Evolutionary conservation across 2,113 vertebrate species (phyloP).

Genomic region (Poeciliopsis retropinna): DNA sequence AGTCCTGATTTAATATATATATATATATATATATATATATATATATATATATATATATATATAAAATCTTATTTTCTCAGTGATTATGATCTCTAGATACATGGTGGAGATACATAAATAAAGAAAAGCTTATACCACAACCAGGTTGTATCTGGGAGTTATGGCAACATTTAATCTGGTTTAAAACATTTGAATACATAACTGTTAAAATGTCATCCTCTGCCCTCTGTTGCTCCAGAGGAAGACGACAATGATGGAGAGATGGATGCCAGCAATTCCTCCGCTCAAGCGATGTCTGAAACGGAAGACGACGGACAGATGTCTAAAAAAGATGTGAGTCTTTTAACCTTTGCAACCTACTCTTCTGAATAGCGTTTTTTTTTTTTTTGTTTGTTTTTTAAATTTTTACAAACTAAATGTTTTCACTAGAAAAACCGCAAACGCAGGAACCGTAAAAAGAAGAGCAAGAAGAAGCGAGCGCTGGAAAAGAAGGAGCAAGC

Average conservation of each 20-base stretch:
- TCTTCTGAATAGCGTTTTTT: not conserved
- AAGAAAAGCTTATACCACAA: too few relatives aligned
- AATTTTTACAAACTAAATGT: not conserved
- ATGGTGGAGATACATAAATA: too few relatives aligned
- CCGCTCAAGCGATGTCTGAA: conserved; percentile 79
- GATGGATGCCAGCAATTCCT: conserved; percentile 71
- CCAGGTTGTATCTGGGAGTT: too few relatives aligned
- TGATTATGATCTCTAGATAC: too few relatives aligned
- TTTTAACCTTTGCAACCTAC: not conserved
- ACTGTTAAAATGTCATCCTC: not conserved
- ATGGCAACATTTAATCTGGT: too few relatives aligned
- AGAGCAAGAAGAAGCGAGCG: conserved; percentile 81
- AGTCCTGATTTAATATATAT: too few relatives aligned
- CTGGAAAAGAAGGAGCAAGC: conserved; percentile 82
- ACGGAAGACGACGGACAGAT: conserved; percentile 81
- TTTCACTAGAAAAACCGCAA: conserved; percentile 85
- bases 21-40: too few relatives aligned
- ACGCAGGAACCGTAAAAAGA: conserved; percentile 91
- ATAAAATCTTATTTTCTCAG: too few relatives aligned
- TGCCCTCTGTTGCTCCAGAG: conserved; percentile 43
- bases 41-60: too few relatives aligned
- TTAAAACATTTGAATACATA: not conserved
- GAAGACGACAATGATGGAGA: conserved; percentile 81
- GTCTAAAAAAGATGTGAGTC: conserved; percentile 86
- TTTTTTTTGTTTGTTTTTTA: not conserved